Evolutionary conservation across 1,140 invertebrate species (phyloP).

Genomic region (Drosophila ercepeae): DNA sequence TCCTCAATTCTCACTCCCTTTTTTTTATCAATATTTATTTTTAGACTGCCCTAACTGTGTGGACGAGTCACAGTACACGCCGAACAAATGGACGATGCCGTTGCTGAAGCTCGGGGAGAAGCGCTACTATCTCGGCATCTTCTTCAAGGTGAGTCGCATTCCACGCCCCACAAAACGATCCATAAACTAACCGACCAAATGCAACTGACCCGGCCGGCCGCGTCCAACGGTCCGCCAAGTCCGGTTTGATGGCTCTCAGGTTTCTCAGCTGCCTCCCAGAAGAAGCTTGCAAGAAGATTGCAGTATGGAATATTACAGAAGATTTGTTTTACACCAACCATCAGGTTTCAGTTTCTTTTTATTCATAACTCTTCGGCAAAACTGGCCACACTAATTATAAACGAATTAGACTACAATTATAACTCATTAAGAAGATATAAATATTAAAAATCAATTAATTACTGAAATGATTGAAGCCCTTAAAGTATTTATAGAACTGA

Average conservation of each 20-base stretch:
- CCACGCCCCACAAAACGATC: constrained; percentile 53
- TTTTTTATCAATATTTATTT: constrained; percentile 52
- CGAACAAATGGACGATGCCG: constrained; percentile 94
- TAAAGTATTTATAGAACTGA: background rate
- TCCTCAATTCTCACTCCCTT: constrained; percentile 6
- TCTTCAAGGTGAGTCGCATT: constrained; percentile 91
- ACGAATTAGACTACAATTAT: background rate
- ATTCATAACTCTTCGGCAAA: too few relatives aligned
- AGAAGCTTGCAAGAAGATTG: constrained; percentile 38
- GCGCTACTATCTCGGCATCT: constrained; percentile 94
- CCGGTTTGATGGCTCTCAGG: constrained; percentile 44
- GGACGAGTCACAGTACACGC: constrained; percentile 87
- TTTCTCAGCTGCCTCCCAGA: constrained; percentile 32
- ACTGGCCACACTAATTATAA: constrained; percentile 5
- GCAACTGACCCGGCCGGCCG: constrained; percentile 45
- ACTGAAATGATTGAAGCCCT: too few relatives aligned
- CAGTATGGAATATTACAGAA: constrained; percentile 43
- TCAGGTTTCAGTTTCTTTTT: constrained; percentile 13
- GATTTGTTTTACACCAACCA: background rate
- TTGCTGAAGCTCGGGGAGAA: constrained; percentile 93
- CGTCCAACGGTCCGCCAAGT: constrained; percentile 41
- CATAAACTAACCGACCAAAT: constrained; percentile 35
- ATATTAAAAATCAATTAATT: background rate
- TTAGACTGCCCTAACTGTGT: constrained; percentile 91
- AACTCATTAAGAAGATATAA: background rate